These are phyloP conservation scores for Monopterus albus DNA, from an alignment of 2,113 vertebrate species.

Conservation along the genomic window DNA sequence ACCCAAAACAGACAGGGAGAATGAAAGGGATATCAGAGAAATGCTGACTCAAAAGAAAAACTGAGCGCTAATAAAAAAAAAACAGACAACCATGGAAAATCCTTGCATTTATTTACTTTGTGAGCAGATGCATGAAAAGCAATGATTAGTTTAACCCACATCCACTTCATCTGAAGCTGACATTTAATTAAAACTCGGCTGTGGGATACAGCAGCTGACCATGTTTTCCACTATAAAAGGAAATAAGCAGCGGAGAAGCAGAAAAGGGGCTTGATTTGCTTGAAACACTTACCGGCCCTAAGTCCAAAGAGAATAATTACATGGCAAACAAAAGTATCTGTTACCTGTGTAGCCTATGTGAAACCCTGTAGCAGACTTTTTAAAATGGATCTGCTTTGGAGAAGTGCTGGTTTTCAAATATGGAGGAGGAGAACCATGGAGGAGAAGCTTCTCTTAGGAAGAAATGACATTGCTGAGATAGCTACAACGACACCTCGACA, in stretches of 20 bases:
- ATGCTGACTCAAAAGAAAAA: neutral
- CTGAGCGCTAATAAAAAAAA: neutral
- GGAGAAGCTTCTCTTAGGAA: too few species aligned
- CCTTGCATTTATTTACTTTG: constrained; percentile 6
- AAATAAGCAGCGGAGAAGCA: too few species aligned
- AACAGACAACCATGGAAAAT: neutral
- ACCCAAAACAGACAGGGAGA: neutral
- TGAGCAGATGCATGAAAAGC: neutral
- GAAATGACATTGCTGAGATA: too few species aligned
- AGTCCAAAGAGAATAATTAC: neutral
- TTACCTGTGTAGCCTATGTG: too few species aligned
- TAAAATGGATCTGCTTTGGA: too few species aligned
- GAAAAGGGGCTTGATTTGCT: neutral
- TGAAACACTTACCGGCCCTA: too few species aligned
- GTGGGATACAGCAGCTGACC: too few species aligned
- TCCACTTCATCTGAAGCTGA: constrained; percentile 5
- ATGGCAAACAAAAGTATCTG: neutral
- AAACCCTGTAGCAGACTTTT: too few species aligned
- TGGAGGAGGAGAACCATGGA: too few species aligned
- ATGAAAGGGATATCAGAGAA: too few species aligned
- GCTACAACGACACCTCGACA: too few species aligned
- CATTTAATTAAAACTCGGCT: neutral
- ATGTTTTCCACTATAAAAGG: neutral
- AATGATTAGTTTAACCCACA: constrained; percentile 32
- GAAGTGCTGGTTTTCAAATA: too few species aligned